Base-by-base conservation (phyloP, 2,113 vertebrate genomes). In the Benitochromis conjunctus region DNA sequence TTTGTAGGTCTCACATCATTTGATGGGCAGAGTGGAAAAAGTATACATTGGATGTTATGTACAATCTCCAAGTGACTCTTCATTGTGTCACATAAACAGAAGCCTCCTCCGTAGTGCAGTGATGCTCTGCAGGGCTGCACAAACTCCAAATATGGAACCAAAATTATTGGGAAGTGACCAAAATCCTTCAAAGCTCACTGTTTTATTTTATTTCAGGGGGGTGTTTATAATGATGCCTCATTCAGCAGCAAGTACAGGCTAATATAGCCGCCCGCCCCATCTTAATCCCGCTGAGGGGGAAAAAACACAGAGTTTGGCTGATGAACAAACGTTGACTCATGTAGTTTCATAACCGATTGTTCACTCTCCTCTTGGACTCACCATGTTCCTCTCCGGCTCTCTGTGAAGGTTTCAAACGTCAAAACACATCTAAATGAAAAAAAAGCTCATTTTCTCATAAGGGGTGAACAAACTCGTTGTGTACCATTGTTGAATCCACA, bases 91-190 rank as follows among this genome's bases (percentile, higher is more conserved):
- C 90, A 84, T 92, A 94, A 93, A 94, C 91, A 94, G 38, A 89
- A 19, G 77, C 92, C 87, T 89, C 85, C 85, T 87, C 48, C 76
- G 41, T n/a, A 5, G 76, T 6, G 0, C 80, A 8, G 29, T 81
- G 84, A 92, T 69, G 41, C 53, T 89, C 3, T 43, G 57, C 87
- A 93, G 90, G 41, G 9, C 57, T 21, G 88, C 24, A 5, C 24
- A 21, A 71, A 58, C 74, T 89, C 92, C 93, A 91, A 92, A 94
- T 92, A 94, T 93, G 92, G 93, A 85, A 79, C 86, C 62, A 86
- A 55, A 86, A 85, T 83, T 91, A 88, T 86, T 62, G 53, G 60
- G 69, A 56, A 86, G 91, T 24, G 31, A 82, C 71, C 77, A 86
- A 93, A 93, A 84, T 84, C 18, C 66, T 31, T 64, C 57, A 91